Conservation (phyloP, 2,888 invertebrate genomes). For the Apodemia mormo region DNA sequence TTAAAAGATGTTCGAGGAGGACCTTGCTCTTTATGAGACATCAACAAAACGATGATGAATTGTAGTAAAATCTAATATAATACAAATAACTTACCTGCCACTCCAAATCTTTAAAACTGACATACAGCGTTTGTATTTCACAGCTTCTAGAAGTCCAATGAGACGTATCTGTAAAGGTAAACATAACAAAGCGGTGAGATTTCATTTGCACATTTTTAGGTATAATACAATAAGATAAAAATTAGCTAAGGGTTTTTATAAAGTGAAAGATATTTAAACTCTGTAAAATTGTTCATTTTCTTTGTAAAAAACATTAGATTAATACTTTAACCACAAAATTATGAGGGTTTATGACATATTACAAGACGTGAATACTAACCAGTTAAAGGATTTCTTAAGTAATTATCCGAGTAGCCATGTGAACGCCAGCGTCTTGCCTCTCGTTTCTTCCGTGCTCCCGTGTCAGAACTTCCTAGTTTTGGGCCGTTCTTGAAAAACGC, state of each 20-base stretch:
- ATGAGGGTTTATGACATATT: too few relatives aligned
- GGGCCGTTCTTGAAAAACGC: slow-evolving; percentile 90
- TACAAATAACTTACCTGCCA: slow-evolving; percentile 86
- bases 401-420: slow-evolving; percentile 76
- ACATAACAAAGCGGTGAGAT: too few relatives aligned
- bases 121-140: slow-evolving; percentile 94
- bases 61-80: neutral
- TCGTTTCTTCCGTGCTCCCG: slow-evolving; percentile 80
- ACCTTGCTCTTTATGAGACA: too few relatives aligned
- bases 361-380: slow-evolving; percentile 50
- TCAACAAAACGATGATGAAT: too few relatives aligned
- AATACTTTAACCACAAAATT: too few relatives aligned
- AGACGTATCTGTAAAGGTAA: slow-evolving; percentile 60
- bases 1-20: too few relatives aligned
- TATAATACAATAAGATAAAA: too few relatives aligned
- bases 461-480: slow-evolving; percentile 73
- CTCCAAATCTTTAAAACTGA: slow-evolving; percentile 93
- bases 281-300: too few relatives aligned
- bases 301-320: too few relatives aligned
- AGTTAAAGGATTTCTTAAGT: slow-evolving; percentile 79
- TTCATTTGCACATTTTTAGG: too few relatives aligned
- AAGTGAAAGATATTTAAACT: too few relatives aligned
- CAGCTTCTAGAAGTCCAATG: slow-evolving; percentile 87
- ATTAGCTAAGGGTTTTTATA: too few relatives aligned
- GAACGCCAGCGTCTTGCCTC: slow-evolving; percentile 81